Evolutionary conservation across 1,140 invertebrate species (phyloP), one percentile per base, ranked within the genome.

Genomic region (Lerema accius): DNA sequence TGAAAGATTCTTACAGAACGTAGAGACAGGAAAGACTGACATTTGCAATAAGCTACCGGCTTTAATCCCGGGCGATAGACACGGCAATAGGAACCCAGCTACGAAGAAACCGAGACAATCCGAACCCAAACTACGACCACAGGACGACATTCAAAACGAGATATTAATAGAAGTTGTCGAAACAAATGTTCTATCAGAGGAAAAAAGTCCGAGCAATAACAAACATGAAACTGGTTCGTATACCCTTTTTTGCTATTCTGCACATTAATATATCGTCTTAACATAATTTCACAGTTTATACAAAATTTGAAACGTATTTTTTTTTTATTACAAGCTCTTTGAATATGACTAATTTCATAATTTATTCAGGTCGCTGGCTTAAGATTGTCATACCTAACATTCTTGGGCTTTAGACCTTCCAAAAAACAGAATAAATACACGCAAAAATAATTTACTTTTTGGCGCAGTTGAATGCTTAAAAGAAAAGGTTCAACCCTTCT

Each of bases 1-100:
- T 4, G 94, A 93, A 58, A 92, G 93, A 60, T 94, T 95, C 74
- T 91, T 96, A 67, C 96, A 97, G 87, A 95, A 95, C 82, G 92
- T 97, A 68, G 92, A 92, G 49, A 92, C 90, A 53, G 95, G 95
- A 69, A 93, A 93, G 67, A 94, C 94, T 84, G 92, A 93, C 68
- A 92, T 93, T 61, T 96, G 95, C 80, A 93, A 93, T 69, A 92
- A 92, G 77, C 78, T 93, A 28, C 92, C 92, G 76, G 84, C 80
- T 42, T 91, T 80, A 55, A 76, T 82, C 65, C 76, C 72, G 63
- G 80, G 78, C 37, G 83, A 85, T 40, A 73, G 87, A 63, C 74
- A 88, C 65, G 82, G 67, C 40, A 89, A 84, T 67, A 84, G 82
- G 69, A 90, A 80, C 65, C 84, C 80, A 14, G 84, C 84, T 32